These are phyloP conservation scores for Corythucha ciliata DNA, from an alignment of 2,888 invertebrate species.

Conservation along the genomic window DNA sequence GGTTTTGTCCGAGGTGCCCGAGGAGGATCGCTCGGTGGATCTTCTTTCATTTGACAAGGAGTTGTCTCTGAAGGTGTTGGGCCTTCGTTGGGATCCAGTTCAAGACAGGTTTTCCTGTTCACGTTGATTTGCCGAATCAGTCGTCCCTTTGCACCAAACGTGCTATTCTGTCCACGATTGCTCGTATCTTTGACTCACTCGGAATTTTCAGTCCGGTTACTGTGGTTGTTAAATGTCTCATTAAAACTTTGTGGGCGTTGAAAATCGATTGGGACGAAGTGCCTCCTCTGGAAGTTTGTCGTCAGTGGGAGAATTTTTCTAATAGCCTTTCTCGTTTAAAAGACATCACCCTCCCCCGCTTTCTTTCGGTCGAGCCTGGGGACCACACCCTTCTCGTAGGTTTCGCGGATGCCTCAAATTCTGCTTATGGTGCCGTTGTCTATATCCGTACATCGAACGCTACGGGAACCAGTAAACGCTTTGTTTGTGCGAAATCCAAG, in stretches of 20 bases:
- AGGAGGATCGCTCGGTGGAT: neutral
- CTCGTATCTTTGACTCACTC: constrained; percentile 10
- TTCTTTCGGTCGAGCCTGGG: neutral
- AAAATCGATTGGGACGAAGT: neutral
- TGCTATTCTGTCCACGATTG: neutral
- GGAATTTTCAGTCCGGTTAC: constrained; percentile 7
- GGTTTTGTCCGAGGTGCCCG: neutral
- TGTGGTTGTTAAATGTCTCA: neutral
- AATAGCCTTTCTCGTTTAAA: neutral
- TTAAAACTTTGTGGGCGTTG: neutral
- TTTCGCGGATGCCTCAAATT: constrained; percentile 3
- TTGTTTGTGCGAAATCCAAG: neutral
- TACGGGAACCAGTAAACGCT: too few species aligned
- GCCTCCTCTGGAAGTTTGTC: neutral
- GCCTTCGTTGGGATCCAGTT: neutral
- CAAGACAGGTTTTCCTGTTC: neutral
- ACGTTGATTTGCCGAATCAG: neutral
- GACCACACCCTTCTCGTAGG: neutral
- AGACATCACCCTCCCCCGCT: neutral
- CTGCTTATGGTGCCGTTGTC: constrained; percentile 7
- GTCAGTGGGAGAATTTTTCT: neutral
- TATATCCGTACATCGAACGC: neutral
- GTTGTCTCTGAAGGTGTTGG: neutral
- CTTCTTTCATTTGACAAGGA: neutral
- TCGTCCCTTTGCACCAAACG: constrained; percentile 7